phyloP scores from a whole-genome alignment of 2,797 vertebrate species.

The Darevskia nairensis region DNA sequence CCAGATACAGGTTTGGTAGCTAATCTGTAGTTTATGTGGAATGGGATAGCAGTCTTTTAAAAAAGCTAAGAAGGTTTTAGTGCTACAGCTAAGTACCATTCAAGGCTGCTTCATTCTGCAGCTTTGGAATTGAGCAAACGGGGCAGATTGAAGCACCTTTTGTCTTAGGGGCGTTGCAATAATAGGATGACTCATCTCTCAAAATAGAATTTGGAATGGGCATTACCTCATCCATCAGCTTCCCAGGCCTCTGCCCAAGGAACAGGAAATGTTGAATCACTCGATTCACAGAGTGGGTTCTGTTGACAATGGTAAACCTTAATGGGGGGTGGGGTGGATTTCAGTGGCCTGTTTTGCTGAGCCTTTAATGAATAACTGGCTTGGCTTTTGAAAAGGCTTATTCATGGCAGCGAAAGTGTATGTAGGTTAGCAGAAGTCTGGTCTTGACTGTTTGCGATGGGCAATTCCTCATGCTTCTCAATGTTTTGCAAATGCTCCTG shows the following conservation, averaged over 20 bases:
- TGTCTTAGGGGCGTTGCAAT: constrained; percentile 59
- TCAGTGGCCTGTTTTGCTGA: constrained; percentile 50
- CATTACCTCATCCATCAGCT: constrained; percentile 68
- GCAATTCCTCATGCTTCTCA: constrained; percentile 35
- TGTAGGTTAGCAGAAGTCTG: constrained; percentile 39
- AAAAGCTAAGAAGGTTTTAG: constrained; percentile 5
- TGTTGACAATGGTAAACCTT: constrained; percentile 55
- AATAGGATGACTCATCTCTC: constrained; percentile 69
- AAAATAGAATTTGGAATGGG: constrained; percentile 62
- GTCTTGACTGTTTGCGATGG: constrained; percentile 33
- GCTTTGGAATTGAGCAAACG: constrained; percentile 43
- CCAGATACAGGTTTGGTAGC: background rate
- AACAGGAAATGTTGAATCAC: constrained; percentile 70
- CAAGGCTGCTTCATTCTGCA: constrained; percentile 8
- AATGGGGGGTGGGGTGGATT: constrained; percentile 59
- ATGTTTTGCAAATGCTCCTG: background rate
- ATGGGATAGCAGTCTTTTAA: constrained; percentile 6
- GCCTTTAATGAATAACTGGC: constrained; percentile 51
- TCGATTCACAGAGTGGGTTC: constrained; percentile 50
- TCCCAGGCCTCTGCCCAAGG: too few relatives aligned
- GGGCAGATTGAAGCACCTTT: constrained; percentile 68
- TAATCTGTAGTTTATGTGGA: background rate
- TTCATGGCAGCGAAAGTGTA: constrained; percentile 27
- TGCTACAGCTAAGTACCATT: constrained; percentile 13
- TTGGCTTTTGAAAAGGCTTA: constrained; percentile 44